Evolutionary conservation across 30 jellyfish, hydroid and myxozoan genomes (phyloP), one percentile per base, ranked within the genome.

Genomic region (Pseudorhiza aurosa): DNA sequence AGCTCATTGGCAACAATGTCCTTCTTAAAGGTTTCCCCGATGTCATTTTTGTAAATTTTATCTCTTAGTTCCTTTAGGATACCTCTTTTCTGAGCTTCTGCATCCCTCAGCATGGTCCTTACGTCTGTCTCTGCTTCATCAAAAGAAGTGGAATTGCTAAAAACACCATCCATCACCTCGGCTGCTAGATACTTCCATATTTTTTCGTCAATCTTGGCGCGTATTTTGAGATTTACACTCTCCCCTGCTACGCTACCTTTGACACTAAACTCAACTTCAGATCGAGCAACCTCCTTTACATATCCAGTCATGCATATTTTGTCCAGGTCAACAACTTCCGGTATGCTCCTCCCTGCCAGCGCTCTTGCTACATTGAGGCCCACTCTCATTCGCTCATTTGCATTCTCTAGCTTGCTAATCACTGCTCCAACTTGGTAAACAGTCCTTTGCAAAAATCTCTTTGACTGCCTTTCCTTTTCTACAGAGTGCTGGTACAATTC

Each of bases 341-440:
- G 75, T 18, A 72, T 25, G 27, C 75, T 55, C 17, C 55, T 69
- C 1, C 85, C 90, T 42, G 72, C 73, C 0, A 88, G 37, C 9
- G 79, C 24, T 68, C 74, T 81, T 2, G 89, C 85, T 14, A 88
- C 58, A 32, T 59, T 80, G 46, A 88, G 81, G 0, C 97, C 97
- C 19, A 88, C 88, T 36, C 55, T 57, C 58, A 88, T 68, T 71
- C 76, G 72, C 19, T 72, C 83, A 58, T 88, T 82, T 18, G 62
- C 95, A n/a, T 44, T 81, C 74, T 74, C 95, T 18, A 88, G 68
- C 19, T 90, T 90, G 50, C 64, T 75, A 1, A 88, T 25, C 6
- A 90, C 68, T 22, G 87, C 72, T 62, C 85, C 97, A 33, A 88
- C 97, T 21, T 42, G 72, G 24, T 62, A 81, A n/a, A 90, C 77